Percentiles rank a stretch among this genome's conserved stretches.
phyloP scores from a whole-genome alignment of 2,888 invertebrate genomes.

The Eristalinus aeneus region DNA sequence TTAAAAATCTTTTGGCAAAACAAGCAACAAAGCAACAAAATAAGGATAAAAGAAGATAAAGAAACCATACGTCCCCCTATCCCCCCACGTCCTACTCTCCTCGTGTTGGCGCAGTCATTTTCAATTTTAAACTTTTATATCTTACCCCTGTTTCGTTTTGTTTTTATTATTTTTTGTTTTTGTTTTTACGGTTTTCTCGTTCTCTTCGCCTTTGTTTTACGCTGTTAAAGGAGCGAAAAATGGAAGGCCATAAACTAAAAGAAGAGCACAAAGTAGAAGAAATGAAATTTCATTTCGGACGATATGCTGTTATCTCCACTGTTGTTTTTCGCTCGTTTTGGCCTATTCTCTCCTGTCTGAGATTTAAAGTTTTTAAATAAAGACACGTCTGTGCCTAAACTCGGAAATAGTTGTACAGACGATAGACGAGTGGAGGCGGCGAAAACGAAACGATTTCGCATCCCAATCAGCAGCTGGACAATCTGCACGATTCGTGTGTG shows the following conservation, averaged over 20 bases:
- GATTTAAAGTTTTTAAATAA: constrained; percentile 43
- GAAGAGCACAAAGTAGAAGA: constrained; percentile 6
- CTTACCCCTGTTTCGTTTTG: constrained; percentile 8
- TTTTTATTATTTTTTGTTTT: constrained; percentile 4
- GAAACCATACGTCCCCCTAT: constrained; percentile 12
- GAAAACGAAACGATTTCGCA: neutral
- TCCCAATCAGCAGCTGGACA: neutral
- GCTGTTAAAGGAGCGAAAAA: constrained; percentile 52
- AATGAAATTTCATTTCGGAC: constrained; percentile 41
- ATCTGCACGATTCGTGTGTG: neutral
- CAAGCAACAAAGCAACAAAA: constrained; percentile 29
- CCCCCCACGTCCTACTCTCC: constrained; percentile 28
- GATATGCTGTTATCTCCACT: constrained; percentile 18
- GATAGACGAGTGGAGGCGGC: neutral
- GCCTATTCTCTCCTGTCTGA: neutral
- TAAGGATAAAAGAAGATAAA: neutral
- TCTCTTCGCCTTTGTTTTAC: constrained; percentile 33
- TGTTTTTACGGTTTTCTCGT: constrained; percentile 30
- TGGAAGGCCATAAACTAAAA: constrained; percentile 56
- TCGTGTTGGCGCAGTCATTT: constrained; percentile 27
- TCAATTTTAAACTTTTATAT: constrained; percentile 60
- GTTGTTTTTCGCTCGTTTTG: neutral
- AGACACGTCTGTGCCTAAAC: constrained; percentile 11
- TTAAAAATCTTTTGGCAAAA: constrained; percentile 43
- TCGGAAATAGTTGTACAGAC: constrained; percentile 1